phyloP scores from a whole-genome alignment of 2,113 vertebrate genomes.

The Ursus arctos region DNA sequence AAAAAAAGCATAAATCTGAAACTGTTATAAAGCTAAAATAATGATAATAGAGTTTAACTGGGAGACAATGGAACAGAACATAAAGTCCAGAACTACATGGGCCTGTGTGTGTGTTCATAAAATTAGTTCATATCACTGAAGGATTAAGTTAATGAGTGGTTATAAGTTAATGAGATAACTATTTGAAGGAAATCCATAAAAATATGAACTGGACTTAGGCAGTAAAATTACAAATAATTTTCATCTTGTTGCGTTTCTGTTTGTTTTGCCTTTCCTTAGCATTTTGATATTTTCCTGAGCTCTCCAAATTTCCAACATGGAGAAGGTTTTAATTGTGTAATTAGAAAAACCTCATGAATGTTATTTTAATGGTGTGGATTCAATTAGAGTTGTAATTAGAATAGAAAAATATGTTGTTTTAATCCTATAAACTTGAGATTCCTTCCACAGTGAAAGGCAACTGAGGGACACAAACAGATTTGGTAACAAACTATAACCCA shows the following conservation, averaged over 20 bases:
- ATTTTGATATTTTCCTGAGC: slow-evolving; percentile 5
- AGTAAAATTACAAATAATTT: slow-evolving; percentile 15
- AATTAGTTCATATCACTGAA: not conserved
- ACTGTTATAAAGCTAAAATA: not conserved
- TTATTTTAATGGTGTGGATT: not conserved
- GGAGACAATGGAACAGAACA: slow-evolving; percentile 24
- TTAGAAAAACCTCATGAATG: slow-evolving; percentile 41
- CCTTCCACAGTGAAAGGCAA: not conserved
- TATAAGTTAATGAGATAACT: not conserved
- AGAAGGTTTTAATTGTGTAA: slow-evolving; percentile 31
- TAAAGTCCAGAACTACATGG: not conserved
- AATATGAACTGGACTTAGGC: not conserved
- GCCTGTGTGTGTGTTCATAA: not conserved
- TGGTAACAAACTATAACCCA: slow-evolving; percentile 22
- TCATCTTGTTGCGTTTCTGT: not conserved
- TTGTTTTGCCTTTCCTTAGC: slow-evolving; percentile 37
- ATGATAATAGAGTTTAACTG: not conserved
- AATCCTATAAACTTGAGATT: slow-evolving; percentile 52
- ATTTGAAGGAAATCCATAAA: slow-evolving; percentile 10
- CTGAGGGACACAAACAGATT: not conserved
- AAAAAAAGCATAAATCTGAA: slow-evolving; percentile 18
- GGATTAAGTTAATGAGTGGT: not conserved
- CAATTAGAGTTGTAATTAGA: slow-evolving; percentile 22
- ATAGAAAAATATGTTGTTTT: slow-evolving; percentile 11
- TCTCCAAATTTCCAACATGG: slow-evolving; percentile 15